These are phyloP conservation scores for Halocynthia roretzi DNA, from an alignment of 23 tunicate species.

Conservation along the genomic window DNA sequence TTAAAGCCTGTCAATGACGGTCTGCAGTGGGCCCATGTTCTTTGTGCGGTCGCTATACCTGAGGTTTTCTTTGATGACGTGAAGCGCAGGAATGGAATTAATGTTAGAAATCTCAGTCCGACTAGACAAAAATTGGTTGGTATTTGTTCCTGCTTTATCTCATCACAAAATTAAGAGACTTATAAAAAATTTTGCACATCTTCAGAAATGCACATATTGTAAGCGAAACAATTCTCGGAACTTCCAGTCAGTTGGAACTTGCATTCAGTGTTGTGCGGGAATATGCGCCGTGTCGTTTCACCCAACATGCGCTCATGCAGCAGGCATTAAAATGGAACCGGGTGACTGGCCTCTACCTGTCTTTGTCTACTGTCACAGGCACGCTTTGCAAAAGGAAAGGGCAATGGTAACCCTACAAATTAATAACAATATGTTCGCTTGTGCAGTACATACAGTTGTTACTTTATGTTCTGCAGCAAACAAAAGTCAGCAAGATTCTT, in stretches of 20 bases:
- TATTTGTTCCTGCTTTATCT: too few species aligned
- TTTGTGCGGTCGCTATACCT: conserved; percentile 75
- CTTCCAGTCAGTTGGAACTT: conserved; percentile 29
- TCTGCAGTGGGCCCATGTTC: conserved; percentile 65
- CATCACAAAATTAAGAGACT: not conserved
- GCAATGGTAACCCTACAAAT: not conserved
- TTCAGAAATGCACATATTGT: conserved; percentile 75
- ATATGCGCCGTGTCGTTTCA: conserved; percentile 63
- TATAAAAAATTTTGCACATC: not conserved
- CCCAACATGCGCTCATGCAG: conserved; percentile 71
- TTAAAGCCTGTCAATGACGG: conserved; percentile 55
- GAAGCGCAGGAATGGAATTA: conserved; percentile 34
- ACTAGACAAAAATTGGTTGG: conserved; percentile 55
- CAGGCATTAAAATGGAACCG: conserved; percentile 58
- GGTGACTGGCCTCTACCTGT: conserved; percentile 88
- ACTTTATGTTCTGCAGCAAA: not conserved
- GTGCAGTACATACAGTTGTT: too few species aligned
- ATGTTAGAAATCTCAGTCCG: conserved; percentile 38
- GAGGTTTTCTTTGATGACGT: conserved; percentile 71
- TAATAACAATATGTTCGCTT: too few species aligned
- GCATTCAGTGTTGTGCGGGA: conserved; percentile 73
- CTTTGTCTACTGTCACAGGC: conserved; percentile 65
- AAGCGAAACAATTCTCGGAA: conserved; percentile 1
- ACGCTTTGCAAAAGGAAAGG: conserved; percentile 33
- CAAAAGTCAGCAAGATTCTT: not conserved